Evolutionary conservation across 2,113 vertebrate species (phyloP).

Genomic region (Pachyramphus minor): DNA sequence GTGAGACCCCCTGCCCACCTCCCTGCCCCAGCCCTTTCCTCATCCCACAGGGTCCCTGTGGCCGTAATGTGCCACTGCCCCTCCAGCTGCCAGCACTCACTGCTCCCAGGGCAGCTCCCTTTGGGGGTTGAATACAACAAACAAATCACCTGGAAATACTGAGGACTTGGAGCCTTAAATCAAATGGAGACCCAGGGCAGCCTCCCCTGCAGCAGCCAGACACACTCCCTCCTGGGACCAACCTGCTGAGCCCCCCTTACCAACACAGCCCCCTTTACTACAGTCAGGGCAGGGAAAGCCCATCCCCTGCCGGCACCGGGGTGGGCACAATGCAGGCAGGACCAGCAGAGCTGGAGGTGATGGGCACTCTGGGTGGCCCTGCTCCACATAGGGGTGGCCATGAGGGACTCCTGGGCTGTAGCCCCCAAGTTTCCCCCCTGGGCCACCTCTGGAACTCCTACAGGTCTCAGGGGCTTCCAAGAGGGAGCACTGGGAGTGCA

Average conservation of each 20-base stretch:
- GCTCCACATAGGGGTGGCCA: neutral
- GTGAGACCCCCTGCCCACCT: neutral
- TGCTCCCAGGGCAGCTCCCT: neutral
- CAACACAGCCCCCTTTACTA: neutral
- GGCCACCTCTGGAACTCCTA: neutral
- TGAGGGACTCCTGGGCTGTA: neutral
- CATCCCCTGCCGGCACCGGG: neutral
- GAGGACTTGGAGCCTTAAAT: neutral
- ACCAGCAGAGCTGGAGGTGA: neutral
- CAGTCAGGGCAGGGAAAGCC: too few species aligned
- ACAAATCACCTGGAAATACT: neutral
- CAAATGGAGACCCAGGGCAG: neutral
- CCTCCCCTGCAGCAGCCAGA: neutral
- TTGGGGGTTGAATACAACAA: neutral
- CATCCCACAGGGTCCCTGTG: neutral
- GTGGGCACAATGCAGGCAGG: neutral
- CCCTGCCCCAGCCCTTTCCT: neutral
- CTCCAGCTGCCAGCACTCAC: neutral
- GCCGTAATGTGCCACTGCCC: neutral
- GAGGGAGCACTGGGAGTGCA: neutral
- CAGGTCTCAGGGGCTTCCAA: neutral
- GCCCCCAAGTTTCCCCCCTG: neutral
- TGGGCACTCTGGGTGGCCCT: neutral
- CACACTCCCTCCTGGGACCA: neutral
- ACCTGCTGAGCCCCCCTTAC: neutral